These are phyloP conservation scores for Malachius bipustulatus DNA, from an alignment of 2,888 invertebrate species.

Conservation along the genomic window DNA sequence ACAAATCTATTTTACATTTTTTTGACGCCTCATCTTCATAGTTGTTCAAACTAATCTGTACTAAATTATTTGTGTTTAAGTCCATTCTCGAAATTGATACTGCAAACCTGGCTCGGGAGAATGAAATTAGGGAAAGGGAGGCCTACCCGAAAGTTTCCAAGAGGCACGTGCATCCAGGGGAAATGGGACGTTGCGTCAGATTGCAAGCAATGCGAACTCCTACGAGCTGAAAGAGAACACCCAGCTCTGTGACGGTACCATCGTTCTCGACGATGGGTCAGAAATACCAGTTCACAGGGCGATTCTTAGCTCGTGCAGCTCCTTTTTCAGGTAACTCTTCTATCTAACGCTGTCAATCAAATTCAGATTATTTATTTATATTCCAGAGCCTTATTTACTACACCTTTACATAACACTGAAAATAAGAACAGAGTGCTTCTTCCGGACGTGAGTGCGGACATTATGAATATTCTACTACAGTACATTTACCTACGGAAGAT, in stretches of 20 bases:
- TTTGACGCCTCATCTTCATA: too few relatives aligned
- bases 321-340: constrained; percentile 70
- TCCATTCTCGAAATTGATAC: constrained; percentile 17
- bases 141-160: constrained; percentile 25
- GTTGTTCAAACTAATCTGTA: too few relatives aligned
- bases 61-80: constrained; percentile 25
- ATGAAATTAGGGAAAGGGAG: constrained; percentile 31
- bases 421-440: constrained; percentile 55
- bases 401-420: constrained; percentile 61
- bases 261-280: constrained; percentile 70
- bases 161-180: too few relatives aligned
- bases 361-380: too few relatives aligned
- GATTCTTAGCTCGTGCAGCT: constrained; percentile 77
- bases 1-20: too few relatives aligned
- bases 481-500: constrained; percentile 76
- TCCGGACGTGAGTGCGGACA: constrained; percentile 64
- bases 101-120: constrained; percentile 25
- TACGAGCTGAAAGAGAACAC: constrained; percentile 73
- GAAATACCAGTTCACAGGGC: constrained; percentile 77
- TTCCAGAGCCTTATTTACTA: constrained; percentile 69
- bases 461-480: constrained; percentile 67
- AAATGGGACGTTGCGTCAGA: constrained; percentile 60
- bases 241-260: constrained; percentile 75
- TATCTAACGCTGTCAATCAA: too few relatives aligned
- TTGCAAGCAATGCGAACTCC: constrained; percentile 69